These are phyloP conservation scores for Upupa epops DNA, from an alignment of 2,113 vertebrate genomes.

Conservation along the genomic window DNA sequence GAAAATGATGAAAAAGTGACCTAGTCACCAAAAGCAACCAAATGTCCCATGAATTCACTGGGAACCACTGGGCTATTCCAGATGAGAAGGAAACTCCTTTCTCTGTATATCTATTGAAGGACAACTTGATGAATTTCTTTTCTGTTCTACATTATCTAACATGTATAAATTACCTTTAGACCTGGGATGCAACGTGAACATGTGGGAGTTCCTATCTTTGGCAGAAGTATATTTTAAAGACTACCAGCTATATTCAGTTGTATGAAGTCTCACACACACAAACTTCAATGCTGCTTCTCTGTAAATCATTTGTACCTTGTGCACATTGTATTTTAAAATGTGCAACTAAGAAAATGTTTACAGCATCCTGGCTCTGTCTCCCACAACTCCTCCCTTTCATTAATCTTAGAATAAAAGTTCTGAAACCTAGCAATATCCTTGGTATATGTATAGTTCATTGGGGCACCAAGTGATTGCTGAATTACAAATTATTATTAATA, in stretches of 20 bases:
- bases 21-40: not conserved
- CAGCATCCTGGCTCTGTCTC: not conserved
- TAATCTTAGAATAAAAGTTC: not conserved
- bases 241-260: not conserved
- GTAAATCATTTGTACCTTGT: not conserved
- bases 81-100: not conserved
- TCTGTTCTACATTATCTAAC: not conserved
- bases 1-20: not conserved
- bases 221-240: not conserved
- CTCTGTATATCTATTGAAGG: not conserved
- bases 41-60: not conserved
- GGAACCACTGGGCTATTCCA: not conserved
- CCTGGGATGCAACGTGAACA: not conserved
- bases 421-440: not conserved
- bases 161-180: not conserved
- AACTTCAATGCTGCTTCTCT: not conserved
- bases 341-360: not conserved
- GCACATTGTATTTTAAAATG: not conserved
- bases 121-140: not conserved
- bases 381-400: not conserved
- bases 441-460: not conserved
- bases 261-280: not conserved
- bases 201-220: not conserved
- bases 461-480: not conserved
- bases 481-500: conserved; percentile 14